phyloP scores from a whole-genome alignment of 2,888 invertebrate species.

The Choreutis nemorana region DNA sequence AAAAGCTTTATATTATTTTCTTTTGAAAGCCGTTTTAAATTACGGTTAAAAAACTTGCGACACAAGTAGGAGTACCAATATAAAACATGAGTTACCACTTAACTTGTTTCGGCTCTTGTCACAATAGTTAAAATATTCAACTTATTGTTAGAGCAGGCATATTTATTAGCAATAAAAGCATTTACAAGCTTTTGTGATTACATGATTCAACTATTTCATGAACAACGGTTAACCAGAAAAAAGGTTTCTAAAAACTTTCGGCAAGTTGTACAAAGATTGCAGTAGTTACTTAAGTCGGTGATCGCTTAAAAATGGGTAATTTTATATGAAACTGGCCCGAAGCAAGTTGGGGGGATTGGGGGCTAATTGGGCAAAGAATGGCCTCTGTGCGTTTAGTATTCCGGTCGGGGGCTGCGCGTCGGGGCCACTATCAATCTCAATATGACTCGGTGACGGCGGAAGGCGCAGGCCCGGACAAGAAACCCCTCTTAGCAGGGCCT shows the following conservation, averaged over 20 bases:
- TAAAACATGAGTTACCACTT: too few species aligned
- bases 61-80: too few species aligned
- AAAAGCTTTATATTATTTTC: too few species aligned
- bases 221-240: background rate
- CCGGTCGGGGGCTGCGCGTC: constrained; percentile 32
- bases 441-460: constrained; percentile 58
- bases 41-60: too few species aligned
- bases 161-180: too few species aligned
- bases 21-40: too few species aligned
- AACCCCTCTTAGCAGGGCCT: constrained; percentile 52
- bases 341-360: constrained; percentile 41
- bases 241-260: background rate
- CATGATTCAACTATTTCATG: too few species aligned
- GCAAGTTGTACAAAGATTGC: constrained; percentile 13
- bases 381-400: constrained; percentile 49
- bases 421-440: constrained; percentile 60
- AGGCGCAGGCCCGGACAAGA: constrained; percentile 46
- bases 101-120: too few species aligned
- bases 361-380: constrained; percentile 59
- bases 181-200: too few species aligned
- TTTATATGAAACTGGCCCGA: constrained; percentile 46
- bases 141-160: too few species aligned
- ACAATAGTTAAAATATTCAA: too few species aligned
- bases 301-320: constrained; percentile 54
- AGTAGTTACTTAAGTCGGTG: constrained; percentile 32